phyloP scores from a whole-genome alignment of 2,888 invertebrate genomes.

The Chloroclysta siterata region DNA sequence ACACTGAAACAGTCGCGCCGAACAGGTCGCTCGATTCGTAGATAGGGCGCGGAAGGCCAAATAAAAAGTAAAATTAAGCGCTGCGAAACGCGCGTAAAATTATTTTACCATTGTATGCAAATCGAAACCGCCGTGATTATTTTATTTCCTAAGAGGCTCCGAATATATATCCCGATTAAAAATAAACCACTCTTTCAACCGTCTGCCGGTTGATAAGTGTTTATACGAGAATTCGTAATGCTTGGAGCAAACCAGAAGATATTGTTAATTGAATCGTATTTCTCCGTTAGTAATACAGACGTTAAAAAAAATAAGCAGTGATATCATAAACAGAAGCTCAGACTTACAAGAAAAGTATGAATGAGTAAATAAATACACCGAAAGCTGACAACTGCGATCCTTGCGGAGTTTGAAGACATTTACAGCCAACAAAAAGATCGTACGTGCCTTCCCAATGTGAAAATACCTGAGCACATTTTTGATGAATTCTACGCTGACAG shows the following conservation, averaged over 20 bases:
- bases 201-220: conserved; percentile 72
- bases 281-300: conserved; percentile 56
- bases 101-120: conserved; percentile 86
- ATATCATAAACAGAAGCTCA: conserved; percentile 59
- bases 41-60: conserved; percentile 81
- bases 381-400: conserved; percentile 68
- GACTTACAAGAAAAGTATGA: conserved; percentile 69
- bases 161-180: conserved; percentile 81
- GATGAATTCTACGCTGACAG: conserved; percentile 65
- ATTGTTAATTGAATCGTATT: conserved; percentile 48
- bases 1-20: conserved; percentile 76
- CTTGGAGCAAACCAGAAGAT: conserved; percentile 27
- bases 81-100: conserved; percentile 85
- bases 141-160: conserved; percentile 83
- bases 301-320: conserved; percentile 46
- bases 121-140: conserved; percentile 82
- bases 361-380: conserved; percentile 71
- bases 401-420: conserved; percentile 60
- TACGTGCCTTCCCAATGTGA: conserved; percentile 65
- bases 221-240: conserved; percentile 45
- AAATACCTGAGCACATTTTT: conserved; percentile 65
- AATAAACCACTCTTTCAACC: conserved; percentile 52
- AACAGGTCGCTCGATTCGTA: conserved; percentile 81
- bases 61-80: conserved; percentile 84
- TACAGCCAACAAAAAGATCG: conserved; percentile 68